phyloP scores from a whole-genome alignment of 2,113 vertebrate genomes.

The Callorhinus ursinus region DNA sequence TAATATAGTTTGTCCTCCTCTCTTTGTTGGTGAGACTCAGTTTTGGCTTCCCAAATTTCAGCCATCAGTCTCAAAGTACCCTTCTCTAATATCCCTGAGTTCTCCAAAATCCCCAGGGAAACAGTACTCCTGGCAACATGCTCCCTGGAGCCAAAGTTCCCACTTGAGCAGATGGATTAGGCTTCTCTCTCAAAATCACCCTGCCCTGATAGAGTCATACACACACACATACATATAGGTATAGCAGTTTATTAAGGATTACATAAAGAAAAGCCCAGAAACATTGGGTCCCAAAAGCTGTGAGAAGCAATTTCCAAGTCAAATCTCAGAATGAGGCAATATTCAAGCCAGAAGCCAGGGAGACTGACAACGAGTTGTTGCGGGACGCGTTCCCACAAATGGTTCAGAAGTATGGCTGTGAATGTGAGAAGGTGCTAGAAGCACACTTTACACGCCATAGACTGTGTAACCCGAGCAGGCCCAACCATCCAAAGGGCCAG shows the following conservation, averaged over 20 bases:
- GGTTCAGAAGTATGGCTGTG: background rate
- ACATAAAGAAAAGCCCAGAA: background rate
- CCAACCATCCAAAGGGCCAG: background rate
- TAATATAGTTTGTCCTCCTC: background rate
- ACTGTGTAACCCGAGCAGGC: background rate
- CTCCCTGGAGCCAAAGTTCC: background rate
- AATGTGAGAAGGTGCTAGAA: background rate
- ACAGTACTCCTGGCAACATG: background rate
- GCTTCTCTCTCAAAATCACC: background rate
- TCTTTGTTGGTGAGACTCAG: background rate
- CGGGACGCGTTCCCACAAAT: accelerated
- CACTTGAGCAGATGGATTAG: background rate
- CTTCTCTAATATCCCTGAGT: background rate
- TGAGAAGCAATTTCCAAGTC: background rate
- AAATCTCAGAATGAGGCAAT: background rate
- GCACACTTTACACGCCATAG: background rate
- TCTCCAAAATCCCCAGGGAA: background rate
- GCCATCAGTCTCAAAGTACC: background rate
- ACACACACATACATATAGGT: background rate
- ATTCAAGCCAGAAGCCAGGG: background rate
- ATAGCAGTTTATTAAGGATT: background rate
- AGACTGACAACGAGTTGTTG: background rate
- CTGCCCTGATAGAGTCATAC: background rate
- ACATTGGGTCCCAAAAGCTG: background rate
- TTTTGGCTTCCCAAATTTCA: background rate